A percentile compares a stretch with the other conserved stretches of the same genome.
Evolutionary conservation across 2,797 vertebrate species (phyloP).

Genomic region (Poliocrania exsul): DNA sequence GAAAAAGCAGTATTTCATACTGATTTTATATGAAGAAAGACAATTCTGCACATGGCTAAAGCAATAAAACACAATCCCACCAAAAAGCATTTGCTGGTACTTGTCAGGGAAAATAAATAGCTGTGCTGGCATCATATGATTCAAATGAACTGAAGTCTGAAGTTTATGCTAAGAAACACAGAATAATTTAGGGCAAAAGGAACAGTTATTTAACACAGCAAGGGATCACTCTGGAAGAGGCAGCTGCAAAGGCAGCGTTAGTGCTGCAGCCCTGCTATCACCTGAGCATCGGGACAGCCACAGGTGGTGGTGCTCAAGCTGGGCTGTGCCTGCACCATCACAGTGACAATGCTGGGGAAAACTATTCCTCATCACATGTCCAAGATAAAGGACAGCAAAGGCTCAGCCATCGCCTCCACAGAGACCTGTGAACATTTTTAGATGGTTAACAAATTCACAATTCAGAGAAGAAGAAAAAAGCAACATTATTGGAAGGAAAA

Average conservation of each 20-base stretch:
- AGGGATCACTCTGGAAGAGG: not conserved
- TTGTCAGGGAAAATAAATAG: not conserved
- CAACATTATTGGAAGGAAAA: not conserved
- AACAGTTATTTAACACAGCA: not conserved
- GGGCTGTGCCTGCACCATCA: rapidly evolving
- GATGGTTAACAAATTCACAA: not conserved
- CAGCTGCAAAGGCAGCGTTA: not conserved
- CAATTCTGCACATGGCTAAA: not conserved
- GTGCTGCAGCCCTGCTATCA: not conserved
- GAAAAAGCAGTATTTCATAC: not conserved
- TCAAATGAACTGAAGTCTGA: not conserved
- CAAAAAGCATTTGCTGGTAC: not conserved
- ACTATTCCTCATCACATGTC: rapidly evolving
- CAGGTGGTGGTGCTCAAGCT: rapidly evolving
- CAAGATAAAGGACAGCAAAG: not conserved
- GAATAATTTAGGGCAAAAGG: not conserved
- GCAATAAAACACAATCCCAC: not conserved
- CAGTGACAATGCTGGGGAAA: not conserved
- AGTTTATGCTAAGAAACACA: not conserved
- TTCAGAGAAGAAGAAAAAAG: not conserved
- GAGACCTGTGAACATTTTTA: rapidly evolving
- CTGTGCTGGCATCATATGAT: not conserved
- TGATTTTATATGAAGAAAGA: not conserved
- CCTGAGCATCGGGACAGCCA: not conserved
- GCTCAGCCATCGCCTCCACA: not conserved